Base-by-base conservation (phyloP, 2,797 vertebrate genomes). In the Neoniphon sammara region DNA sequence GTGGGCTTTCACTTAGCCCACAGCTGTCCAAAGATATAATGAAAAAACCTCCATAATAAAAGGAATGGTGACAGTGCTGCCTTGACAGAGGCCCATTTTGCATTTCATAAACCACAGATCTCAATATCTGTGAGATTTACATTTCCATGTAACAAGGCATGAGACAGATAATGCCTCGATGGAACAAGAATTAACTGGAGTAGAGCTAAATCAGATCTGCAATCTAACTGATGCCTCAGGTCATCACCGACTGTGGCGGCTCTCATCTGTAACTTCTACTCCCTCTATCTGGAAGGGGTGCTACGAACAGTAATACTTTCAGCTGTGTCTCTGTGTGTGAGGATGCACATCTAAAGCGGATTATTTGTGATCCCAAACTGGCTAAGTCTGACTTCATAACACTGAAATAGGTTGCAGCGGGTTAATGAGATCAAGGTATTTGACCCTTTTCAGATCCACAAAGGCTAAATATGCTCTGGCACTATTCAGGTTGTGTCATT, bases 181-280 rank as follows among this genome's bases (percentile, higher is more conserved):
- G 36, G 36, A 66, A 46, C 3, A 17, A 31, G 23, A 27, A 42
- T 8, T 15, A 34, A 54, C 5, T 39, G 27, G 50, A 55, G 49
- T 61, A 54, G 36, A 31, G 36, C 21, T 61, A 36, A 61, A 65
- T 42, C 49, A 66, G 60, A 62, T 47, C 12, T 68, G 58, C 57
- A 42, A 34, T 20, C 7, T 17, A 54, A 58, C 60, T 72, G 75
- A 82, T 79, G 54, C 39, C 31, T 11, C 0, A 3, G 39, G 65
- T 18, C 44, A 34, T 66, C 17, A 11, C 49, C 2, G n/a, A 17
- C 31, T 14, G 14, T 14, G 50, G 18, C n/a, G 18, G 15, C 59
- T 75, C 49, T 60, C 59, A 58, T 70, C 25, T 46, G 3, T 63
- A 67, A 42, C 64, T 75, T 57, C 20, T 39, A 10, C 36, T 39